Percentiles rank a stretch among this genome's conserved stretches.
Evolutionary conservation across 53 echinoderm and acorn worm species (phyloP).

Genomic region (Stichopus horrens): DNA sequence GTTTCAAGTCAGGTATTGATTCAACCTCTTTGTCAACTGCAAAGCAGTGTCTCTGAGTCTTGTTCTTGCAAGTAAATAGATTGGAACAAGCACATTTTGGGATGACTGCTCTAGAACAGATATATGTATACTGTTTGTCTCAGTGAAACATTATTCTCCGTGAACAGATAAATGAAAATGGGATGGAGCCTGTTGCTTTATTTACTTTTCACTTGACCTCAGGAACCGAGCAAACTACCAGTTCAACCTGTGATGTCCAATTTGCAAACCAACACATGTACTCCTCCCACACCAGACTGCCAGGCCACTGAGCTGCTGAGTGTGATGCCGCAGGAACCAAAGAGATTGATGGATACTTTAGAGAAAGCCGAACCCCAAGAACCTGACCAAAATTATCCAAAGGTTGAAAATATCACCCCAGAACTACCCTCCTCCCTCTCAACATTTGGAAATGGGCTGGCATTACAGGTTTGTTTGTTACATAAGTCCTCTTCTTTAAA

Average conservation of each 20-base stretch:
- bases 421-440: constrained; percentile 9
- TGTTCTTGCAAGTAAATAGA: too few relatives aligned
- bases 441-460: background rate
- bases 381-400: constrained; percentile 4
- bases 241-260: background rate
- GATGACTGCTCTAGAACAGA: too few relatives aligned
- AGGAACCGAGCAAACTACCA: constrained; percentile 18
- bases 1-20: too few relatives aligned
- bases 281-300: constrained; percentile 38
- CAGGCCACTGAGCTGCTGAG: constrained; percentile 21
- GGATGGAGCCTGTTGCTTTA: too few relatives aligned
- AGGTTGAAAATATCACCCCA: constrained; percentile 24
- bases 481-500: too few relatives aligned
- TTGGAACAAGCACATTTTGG: too few relatives aligned
- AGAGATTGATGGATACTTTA: background rate
- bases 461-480: background rate
- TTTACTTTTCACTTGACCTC: background rate
- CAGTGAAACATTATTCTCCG: too few relatives aligned
- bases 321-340: constrained; percentile 21
- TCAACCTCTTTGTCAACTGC: too few relatives aligned
- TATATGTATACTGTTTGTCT: too few relatives aligned
- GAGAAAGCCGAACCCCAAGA: constrained; percentile 10
- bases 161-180: too few relatives aligned
- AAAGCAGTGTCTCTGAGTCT: too few relatives aligned
- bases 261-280: background rate